Evolutionary conservation across 2,113 vertebrate genomes (phyloP), one percentile per base, ranked within the genome.

Genomic region (Falco punctatus): DNA sequence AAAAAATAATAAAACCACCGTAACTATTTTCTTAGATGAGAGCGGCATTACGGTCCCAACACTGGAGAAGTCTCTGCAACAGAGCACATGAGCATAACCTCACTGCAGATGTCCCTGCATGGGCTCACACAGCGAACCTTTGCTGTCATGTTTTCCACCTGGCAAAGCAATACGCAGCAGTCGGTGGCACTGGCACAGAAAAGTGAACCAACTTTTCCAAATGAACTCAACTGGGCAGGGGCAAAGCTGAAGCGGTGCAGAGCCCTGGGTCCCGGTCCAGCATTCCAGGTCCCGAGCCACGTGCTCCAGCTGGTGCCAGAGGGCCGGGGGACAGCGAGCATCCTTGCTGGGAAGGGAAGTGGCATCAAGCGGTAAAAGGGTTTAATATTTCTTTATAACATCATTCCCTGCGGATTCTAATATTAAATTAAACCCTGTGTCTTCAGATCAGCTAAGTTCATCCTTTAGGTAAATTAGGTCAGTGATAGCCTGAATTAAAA

Each of bases 391-490:
- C 88, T 93, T 72, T 54, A 75, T 52, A 81, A 28, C 88, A 91
- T 81, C 52, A 67, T 94, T 91, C 65, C 69, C 72, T 5, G 1
- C 22, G 57, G n/a, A 65, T 48, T 27, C 64, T 49, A 48, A 73
- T 62, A 82, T 33, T 61, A 79, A 94, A 91, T 81, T 81, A 89
- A 95, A 91, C 77, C 49, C 86, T 87, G 65, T 70, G 86, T 92
- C 54, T 82, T 91, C 70, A 59, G 49, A 92, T 64, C 64, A 57
- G 62, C 52, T 54, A 71, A 94, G 28, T 54, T 81, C 65, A 87
- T 66, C 66, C 33, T 72, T 6, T 2, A 75, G n/a, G 79, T 66
- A 85, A 91, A 96, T 70, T 42, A 89, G 94, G 86, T 80, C 88
- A 92, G 77, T 52, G 46, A 33, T 9, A 87, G 44, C 24, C 73